Evolutionary conservation across 2,888 invertebrate genomes (phyloP).

Genomic region (Notocelia uddmanniana): DNA sequence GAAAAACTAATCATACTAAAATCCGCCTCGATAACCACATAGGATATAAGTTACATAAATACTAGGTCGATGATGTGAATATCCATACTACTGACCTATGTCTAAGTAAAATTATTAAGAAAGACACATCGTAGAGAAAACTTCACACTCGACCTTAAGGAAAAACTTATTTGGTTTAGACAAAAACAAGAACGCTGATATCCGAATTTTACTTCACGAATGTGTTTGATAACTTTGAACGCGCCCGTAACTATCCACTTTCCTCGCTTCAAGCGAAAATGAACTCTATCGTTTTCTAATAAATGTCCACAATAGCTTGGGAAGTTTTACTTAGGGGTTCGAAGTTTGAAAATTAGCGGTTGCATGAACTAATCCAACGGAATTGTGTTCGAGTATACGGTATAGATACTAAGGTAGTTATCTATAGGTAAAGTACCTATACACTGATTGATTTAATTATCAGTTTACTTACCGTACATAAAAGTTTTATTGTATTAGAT

Average conservation of each 20-base stretch:
- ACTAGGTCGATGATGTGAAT: background rate
- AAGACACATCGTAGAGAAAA: background rate
- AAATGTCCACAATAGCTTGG: background rate
- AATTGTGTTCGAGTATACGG: conserved; percentile 2
- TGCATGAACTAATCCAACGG: conserved; percentile 21
- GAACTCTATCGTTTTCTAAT: background rate
- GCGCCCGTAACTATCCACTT: conserved; percentile 13
- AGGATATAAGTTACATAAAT: no score
- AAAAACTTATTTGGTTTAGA: conserved; percentile 2
- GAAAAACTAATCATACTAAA: no score
- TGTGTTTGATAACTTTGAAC: conserved; percentile 19
- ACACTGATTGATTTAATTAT: conserved; percentile 11
- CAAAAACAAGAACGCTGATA: background rate
- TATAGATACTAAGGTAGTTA: background rate
- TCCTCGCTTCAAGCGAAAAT: background rate
- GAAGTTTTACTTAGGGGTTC: conserved; percentile 19
- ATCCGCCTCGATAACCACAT: no score
- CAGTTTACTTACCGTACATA: no score
- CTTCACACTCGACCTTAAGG: background rate
- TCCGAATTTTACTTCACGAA: conserved; percentile 23
- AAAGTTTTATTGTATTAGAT: no score
- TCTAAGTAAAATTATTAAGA: background rate
- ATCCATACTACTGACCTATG: background rate
- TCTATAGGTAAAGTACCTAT: background rate
- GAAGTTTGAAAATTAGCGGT: conserved; percentile 38